Evolutionary conservation across 2,113 vertebrate genomes (phyloP), one percentile per base, ranked within the genome.

Genomic region (Archocentrus centrarchus): DNA sequence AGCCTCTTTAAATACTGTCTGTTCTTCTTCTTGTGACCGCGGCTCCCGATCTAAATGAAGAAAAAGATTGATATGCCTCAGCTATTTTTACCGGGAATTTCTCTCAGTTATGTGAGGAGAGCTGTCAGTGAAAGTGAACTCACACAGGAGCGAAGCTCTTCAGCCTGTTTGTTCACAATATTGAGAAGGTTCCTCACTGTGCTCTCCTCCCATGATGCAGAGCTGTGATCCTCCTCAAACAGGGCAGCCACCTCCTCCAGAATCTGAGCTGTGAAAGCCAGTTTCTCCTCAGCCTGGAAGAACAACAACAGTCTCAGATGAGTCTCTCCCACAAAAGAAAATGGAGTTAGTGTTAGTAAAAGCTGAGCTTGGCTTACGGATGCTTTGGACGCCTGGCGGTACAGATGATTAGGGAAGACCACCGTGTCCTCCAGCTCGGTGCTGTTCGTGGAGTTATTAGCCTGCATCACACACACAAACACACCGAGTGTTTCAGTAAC

Each of bases 121-220:
- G 53, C 11, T 37, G 35, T 37, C 35, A 37, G 6, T 8, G 35
- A 8, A 37, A 37, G 35, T 7, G 35, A 37, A 70, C 94, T 88
- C 32, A 96, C 94, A 87, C 95, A 96, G 53, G 86, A 62, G 32
- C 15, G 83, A 4, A 95, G 92, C 7, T 79, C 87, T 1, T 84
- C 61, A 0, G 84, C 85, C 89, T 93, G 86, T 76, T 53, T 80
- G 27, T 30, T 30, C 27, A 30, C 27, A 30, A 30, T 30, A 30
- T 30, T 30, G 62, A 93, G 59, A 2, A 95, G 94, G 66, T 87
- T 2, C 0, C 93, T 90, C 22, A 22, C 22, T 22, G 22, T 22
- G 22, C 22, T 22, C 22, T 22, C 22, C 22, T 22, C 22, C 22
- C 22, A 22, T 22, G 22, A 22, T 22, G 22, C 22, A 22, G 22